Evolutionary conservation across 2,888 invertebrate species (phyloP).

Genomic region (Bhutanitis thaidina): DNA sequence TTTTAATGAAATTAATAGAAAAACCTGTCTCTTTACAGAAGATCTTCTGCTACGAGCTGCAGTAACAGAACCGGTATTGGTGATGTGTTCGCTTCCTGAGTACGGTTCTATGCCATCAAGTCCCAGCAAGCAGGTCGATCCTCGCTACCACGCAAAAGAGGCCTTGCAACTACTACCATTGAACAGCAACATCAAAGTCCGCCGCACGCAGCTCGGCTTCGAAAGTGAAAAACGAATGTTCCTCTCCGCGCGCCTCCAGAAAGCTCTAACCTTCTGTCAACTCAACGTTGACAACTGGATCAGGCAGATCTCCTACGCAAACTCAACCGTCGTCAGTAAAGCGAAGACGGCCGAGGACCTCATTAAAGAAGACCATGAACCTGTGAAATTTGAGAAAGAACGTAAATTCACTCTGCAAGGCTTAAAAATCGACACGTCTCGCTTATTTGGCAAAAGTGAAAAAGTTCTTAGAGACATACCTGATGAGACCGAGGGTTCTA

Average conservation of each 20-base stretch:
- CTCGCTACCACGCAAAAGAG: slow-evolving; percentile 76
- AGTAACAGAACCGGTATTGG: slow-evolving; percentile 82
- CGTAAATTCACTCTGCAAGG: slow-evolving; percentile 75
- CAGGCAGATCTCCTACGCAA: slow-evolving; percentile 79
- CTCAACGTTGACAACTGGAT: slow-evolving; percentile 82
- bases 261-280: slow-evolving; percentile 83
- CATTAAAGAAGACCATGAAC: slow-evolving; percentile 75
- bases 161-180: slow-evolving; percentile 72
- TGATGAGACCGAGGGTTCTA: slow-evolving; percentile 82
- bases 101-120: slow-evolving; percentile 66
- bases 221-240: slow-evolving; percentile 82
- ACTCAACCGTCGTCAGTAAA: slow-evolving; percentile 57
- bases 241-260: slow-evolving; percentile 82
- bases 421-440: slow-evolving; percentile 70
- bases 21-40: slow-evolving; percentile 39
- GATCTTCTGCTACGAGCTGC: slow-evolving; percentile 81
- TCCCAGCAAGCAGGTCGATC: slow-evolving; percentile 75
- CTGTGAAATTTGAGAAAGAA: slow-evolving; percentile 74
- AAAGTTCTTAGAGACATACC: slow-evolving; percentile 75
- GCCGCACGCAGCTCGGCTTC: slow-evolving; percentile 81
- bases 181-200: slow-evolving; percentile 58
- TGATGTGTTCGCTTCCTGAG: slow-evolving; percentile 82
- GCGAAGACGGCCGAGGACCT: slow-evolving; percentile 76
- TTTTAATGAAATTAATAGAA: not conserved
- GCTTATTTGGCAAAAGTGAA: slow-evolving; percentile 74